Conservation (phyloP, 2,113 vertebrate species). For the Struthidea cinerea region DNA sequence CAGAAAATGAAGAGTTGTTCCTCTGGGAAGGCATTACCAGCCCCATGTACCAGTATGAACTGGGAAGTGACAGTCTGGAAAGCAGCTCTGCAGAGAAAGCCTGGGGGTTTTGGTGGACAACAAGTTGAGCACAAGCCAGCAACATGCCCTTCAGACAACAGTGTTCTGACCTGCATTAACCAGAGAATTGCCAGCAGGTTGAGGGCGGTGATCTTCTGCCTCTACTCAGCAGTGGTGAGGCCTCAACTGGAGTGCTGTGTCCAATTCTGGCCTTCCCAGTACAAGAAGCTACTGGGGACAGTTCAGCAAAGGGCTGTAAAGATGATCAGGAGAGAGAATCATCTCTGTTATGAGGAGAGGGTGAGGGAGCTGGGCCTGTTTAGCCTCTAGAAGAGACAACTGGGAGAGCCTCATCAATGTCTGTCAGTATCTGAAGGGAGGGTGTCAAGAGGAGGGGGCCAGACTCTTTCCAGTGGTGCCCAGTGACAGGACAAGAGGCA, state of each 20-base stretch:
- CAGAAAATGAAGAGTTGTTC: not conserved
- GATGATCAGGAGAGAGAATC: not conserved
- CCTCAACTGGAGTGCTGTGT: not conserved
- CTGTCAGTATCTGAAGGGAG: not conserved
- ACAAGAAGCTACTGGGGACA: not conserved
- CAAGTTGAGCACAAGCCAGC: not conserved
- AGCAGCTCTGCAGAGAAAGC: not conserved
- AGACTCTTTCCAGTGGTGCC: not conserved
- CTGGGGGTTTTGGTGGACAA: not conserved
- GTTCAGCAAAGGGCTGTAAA: not conserved
- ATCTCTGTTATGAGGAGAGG: not conserved
- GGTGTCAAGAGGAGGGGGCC: accelerated
- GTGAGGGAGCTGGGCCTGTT: not conserved
- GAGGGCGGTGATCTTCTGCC: not conserved
- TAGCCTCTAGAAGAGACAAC: not conserved
- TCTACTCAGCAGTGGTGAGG: not conserved
- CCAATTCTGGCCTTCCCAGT: not conserved
- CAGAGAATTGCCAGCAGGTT: not conserved
- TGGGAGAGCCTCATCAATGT: not conserved
- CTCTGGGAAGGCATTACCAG: not conserved
- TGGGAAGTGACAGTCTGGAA: accelerated
- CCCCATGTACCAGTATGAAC: not conserved
- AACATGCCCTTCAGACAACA: not conserved
- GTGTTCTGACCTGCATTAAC: not conserved
- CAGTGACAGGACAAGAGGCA: not conserved